Base-by-base conservation (phyloP, 1,140 invertebrate species). In the Ephestia elutella region DNA sequence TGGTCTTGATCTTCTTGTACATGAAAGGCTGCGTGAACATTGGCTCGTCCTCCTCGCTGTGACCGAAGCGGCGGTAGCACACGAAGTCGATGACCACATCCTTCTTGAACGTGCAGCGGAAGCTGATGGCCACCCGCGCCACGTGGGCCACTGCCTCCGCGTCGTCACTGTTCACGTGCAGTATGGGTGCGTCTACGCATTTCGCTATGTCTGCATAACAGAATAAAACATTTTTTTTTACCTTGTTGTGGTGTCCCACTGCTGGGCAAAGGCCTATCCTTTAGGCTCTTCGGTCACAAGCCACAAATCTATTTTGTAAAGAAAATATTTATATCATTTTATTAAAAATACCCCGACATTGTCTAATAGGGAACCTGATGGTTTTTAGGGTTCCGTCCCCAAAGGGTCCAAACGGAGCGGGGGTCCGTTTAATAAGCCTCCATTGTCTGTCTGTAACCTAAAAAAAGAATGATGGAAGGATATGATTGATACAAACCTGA, bases 41-140 rank as follows among this genome's bases (percentile, higher is more conserved):
- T 0, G 97, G 97, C 79, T 98, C 96, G 82, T 98, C 97, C 70
- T 95, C 93, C 88, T 98, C 97, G 82, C 97, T 98, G 89, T 98
- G 97, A 0, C 97, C 97, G 78, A 94, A 93, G 64, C 95, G 91
- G 32, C 97, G 91, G 84, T 98, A 98, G 62, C 95, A 91, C 19
- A 95, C 95, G 62, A 98, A 88, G 85, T 99, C 97, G 57, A 99
- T 91, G 8, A 98, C 94, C 18, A 96, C 93, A 86, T 98, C 97
- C 80, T 96, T 97, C 68, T 95, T 93, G 86, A 95, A 98, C 19
- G 89, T 92, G 20, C 93, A 91, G 63, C 97, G 91, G 77, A 94
- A 99, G 73, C 98, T 95, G 51, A 95, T 91, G 54, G 97, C 97
- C 0, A 98, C 91, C 71, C 95, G 94, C 65, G 94, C 94, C 11